A percentile compares a stretch with the other conserved stretches of the same genome.
Conservation (phyloP, 2,797 vertebrate species). For the Rallus crepitans region DNA sequence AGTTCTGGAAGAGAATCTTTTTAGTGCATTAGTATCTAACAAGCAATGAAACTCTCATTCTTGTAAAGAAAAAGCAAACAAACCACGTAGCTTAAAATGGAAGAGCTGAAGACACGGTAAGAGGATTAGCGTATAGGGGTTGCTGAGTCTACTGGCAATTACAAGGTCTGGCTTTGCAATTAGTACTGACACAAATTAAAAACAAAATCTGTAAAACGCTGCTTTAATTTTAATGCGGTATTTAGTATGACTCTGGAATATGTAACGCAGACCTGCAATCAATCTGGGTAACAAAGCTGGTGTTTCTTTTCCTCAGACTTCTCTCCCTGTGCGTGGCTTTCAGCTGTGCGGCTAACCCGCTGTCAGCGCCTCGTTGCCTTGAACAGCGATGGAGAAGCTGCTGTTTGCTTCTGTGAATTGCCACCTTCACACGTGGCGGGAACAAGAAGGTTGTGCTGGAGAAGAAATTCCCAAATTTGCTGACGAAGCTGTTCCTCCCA, state of each 20-base stretch:
- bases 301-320: background rate
- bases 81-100: background rate
- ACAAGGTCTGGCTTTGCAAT: conserved; percentile 22
- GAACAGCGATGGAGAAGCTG: background rate
- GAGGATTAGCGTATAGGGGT: conserved; percentile 16
- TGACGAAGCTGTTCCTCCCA: background rate
- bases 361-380: conserved; percentile 10
- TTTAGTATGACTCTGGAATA: background rate
- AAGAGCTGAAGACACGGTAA: background rate
- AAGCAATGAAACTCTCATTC: background rate
- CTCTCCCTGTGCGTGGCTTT: background rate
- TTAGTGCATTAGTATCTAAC: background rate
- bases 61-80: background rate
- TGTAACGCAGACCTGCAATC: background rate
- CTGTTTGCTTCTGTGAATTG: conserved; percentile 11
- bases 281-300: background rate
- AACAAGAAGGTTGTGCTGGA: background rate
- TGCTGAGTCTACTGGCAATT: conserved; percentile 19
- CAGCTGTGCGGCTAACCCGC: background rate
- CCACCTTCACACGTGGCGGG: background rate
- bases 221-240: conserved; percentile 14
- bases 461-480: background rate
- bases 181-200: conserved; percentile 16
- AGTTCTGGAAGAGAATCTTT: conserved; percentile 37
- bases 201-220: background rate